phyloP scores from a whole-genome alignment of 2,113 vertebrate species.

The Sterrhoptilus dennistouni region DNA sequence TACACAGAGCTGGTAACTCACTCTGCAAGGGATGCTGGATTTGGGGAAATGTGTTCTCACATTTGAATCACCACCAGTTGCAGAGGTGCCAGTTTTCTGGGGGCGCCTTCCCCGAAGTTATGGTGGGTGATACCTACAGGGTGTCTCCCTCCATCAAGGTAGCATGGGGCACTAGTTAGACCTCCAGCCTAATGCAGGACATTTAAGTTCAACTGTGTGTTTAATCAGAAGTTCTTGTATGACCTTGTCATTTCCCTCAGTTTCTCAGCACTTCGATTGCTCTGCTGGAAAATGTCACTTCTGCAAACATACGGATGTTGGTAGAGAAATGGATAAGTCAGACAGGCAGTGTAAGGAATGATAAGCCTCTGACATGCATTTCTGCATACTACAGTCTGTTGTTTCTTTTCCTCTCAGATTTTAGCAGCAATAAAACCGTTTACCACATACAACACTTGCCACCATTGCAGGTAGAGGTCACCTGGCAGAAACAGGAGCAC shows the following conservation, averaged over 20 bases:
- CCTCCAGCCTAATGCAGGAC: neutral
- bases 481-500: neutral
- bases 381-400: neutral
- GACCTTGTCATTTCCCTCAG: neutral
- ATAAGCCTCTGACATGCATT: neutral
- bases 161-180: neutral
- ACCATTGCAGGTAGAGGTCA: neutral
- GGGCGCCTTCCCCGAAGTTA: neutral
- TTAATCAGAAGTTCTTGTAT: neutral
- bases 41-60: neutral
- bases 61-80: neutral
- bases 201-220: neutral
- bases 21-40: neutral
- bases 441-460: neutral
- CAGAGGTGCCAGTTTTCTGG: neutral
- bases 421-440: neutral
- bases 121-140: neutral
- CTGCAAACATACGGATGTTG: rapidly evolving
- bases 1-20: neutral
- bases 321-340: neutral
- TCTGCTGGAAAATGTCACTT: neutral
- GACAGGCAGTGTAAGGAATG: neutral
- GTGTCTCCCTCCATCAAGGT: neutral
- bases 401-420: neutral
- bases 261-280: neutral